Evolutionary conservation across 2,113 vertebrate species (phyloP).

Genomic region (Lontra canadensis): DNA sequence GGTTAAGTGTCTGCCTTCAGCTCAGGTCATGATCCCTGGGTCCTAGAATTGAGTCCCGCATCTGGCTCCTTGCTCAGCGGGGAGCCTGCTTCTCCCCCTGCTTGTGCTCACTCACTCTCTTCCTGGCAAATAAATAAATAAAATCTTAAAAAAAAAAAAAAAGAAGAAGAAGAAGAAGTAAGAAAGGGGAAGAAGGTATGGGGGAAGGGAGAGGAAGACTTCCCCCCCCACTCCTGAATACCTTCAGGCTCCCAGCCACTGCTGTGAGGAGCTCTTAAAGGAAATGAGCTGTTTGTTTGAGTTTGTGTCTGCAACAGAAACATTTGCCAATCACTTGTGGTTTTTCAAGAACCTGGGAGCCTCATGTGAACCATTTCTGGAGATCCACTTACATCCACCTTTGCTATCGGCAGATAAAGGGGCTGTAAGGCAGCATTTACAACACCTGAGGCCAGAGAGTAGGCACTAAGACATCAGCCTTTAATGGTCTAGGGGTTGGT

Average conservation of each 20-base stretch:
- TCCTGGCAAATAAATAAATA: not conserved
- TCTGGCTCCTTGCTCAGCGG: not conserved
- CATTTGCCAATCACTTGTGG: conserved; percentile 76
- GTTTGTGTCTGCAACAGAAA: conserved; percentile 43
- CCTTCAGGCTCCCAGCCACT: not conserved
- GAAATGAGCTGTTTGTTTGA: conserved; percentile 65
- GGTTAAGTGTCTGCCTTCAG: too few relatives aligned
- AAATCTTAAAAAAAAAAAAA: not conserved
- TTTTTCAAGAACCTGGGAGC: conserved; percentile 68
- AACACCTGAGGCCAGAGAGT: not conserved
- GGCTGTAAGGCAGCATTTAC: not conserved
- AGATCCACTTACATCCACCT: conserved; percentile 68
- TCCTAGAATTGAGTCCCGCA: too few relatives aligned
- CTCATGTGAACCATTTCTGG: conserved; percentile 57
- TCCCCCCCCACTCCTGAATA: not conserved
- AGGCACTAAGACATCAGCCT: not conserved
- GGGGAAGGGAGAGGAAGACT: too few relatives aligned
- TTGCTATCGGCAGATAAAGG: conserved; percentile 57
- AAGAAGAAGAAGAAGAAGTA: conserved; percentile 39
- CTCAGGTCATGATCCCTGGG: too few relatives aligned
- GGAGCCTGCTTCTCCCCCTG: not conserved
- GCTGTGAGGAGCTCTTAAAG: not conserved
- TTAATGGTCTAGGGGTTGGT: not conserved
- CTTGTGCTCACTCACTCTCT: not conserved
- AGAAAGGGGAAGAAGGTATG: too few relatives aligned